Evolutionary conservation across 2,113 vertebrate species (phyloP).

Genomic region (Oxyruncus cristatus): DNA sequence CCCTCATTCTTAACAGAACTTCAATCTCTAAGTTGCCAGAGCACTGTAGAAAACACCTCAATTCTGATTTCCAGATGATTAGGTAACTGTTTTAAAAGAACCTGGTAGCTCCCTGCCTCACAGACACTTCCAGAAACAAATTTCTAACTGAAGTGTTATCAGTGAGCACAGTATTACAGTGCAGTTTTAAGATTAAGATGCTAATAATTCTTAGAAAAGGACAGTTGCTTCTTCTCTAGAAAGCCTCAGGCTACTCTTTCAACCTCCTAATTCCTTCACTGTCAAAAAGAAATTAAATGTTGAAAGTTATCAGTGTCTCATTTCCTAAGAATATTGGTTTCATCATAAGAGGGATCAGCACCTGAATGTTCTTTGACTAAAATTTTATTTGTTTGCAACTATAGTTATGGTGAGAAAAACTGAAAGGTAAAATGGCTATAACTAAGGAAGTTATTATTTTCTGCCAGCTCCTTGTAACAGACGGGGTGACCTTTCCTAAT

Average conservation of each 20-base stretch:
- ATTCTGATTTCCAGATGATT: background rate
- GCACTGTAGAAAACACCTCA: background rate
- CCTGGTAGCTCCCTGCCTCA: background rate
- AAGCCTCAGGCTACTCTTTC: background rate
- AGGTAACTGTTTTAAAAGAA: background rate
- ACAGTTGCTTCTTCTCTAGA: background rate
- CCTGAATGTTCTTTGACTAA: background rate
- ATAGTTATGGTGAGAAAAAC: background rate
- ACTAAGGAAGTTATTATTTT: background rate
- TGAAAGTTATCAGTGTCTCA: background rate
- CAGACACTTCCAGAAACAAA: background rate
- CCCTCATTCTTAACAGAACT: background rate
- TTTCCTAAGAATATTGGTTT: background rate
- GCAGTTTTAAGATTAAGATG: background rate
- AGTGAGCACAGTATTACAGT: background rate
- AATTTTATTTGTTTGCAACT: background rate
- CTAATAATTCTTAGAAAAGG: background rate
- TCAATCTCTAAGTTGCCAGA: background rate
- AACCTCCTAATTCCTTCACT: background rate
- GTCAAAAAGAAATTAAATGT: background rate
- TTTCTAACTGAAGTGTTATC: background rate
- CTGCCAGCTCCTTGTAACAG: background rate
- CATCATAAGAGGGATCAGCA: background rate
- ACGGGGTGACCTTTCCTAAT: background rate
- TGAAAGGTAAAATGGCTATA: background rate